These are phyloP conservation scores for Pelosia muscerda DNA, from an alignment of 2,888 invertebrate genomes.

Conservation along the genomic window DNA sequence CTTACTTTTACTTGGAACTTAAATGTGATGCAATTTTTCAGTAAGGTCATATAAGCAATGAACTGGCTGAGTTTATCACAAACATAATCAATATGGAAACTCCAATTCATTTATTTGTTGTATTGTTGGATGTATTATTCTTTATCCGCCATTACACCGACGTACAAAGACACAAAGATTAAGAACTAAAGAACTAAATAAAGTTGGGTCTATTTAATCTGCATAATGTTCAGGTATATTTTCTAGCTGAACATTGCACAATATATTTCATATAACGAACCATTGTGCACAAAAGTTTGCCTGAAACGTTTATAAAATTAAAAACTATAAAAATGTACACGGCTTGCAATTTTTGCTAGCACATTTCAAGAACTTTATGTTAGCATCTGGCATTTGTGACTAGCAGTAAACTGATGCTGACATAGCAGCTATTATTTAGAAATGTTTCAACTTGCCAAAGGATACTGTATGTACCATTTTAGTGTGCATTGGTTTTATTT, in stretches of 20 bases:
- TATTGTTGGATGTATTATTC: too few relatives aligned
- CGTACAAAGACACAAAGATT: too few relatives aligned
- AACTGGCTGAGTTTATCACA: too few relatives aligned
- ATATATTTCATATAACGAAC: neutral
- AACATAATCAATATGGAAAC: too few relatives aligned
- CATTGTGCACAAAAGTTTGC: neutral
- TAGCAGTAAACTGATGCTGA: constrained; percentile 4
- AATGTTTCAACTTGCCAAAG: constrained; percentile 1
- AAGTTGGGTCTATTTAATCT: too few relatives aligned
- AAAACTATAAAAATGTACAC: constrained; percentile 4
- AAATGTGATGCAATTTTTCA: too few relatives aligned
- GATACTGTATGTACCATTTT: neutral
- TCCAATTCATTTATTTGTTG: too few relatives aligned
- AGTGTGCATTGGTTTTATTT: neutral
- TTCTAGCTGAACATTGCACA: neutral
- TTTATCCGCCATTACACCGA: too few relatives aligned
- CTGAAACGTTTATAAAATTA: neutral
- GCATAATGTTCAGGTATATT: too few relatives aligned
- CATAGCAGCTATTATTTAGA: neutral
- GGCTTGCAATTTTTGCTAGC: neutral
- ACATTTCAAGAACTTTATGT: neutral
- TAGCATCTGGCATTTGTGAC: constrained; percentile 4
- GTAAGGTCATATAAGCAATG: too few relatives aligned
- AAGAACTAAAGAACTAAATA: too few relatives aligned
- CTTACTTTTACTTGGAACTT: too few relatives aligned